Evolutionary conservation across 2,113 vertebrate genomes (phyloP).

Genomic region (Scytalopus superciliaris): DNA sequence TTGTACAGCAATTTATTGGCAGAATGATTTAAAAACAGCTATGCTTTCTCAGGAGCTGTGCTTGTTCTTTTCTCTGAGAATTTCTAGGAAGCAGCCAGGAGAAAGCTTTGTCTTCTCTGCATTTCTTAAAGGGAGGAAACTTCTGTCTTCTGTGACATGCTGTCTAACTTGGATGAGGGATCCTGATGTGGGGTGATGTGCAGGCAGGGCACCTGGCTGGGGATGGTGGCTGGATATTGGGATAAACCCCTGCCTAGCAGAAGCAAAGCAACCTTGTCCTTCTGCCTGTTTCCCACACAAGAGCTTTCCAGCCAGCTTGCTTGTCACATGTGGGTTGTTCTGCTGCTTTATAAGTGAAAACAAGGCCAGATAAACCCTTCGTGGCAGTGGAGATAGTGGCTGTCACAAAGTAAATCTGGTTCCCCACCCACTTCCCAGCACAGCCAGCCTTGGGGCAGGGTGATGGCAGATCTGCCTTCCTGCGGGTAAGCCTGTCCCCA

Average conservation of each 20-base stretch:
- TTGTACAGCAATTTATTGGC: neutral
- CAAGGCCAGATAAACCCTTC: neutral
- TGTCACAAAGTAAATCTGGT: neutral
- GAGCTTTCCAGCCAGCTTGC: neutral
- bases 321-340: neutral
- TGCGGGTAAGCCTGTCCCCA: neutral
- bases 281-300: neutral
- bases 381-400: neutral
- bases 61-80: neutral
- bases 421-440: slow-evolving; percentile 17
- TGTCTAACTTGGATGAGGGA: accelerated
- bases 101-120: neutral
- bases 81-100: neutral
- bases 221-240: neutral
- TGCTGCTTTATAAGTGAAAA: neutral
- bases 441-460: slow-evolving; percentile 48
- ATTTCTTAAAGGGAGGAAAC: neutral
- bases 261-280: neutral
- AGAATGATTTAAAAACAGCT: neutral
- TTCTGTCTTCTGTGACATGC: neutral
- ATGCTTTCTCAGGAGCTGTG: neutral
- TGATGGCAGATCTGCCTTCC: slow-evolving; percentile 20
- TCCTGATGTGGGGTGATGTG: accelerated
- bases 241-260: neutral
- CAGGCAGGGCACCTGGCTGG: neutral